Evolutionary conservation across 1,140 invertebrate genomes (phyloP).

Genomic region (Brachionus manjavacas): DNA sequence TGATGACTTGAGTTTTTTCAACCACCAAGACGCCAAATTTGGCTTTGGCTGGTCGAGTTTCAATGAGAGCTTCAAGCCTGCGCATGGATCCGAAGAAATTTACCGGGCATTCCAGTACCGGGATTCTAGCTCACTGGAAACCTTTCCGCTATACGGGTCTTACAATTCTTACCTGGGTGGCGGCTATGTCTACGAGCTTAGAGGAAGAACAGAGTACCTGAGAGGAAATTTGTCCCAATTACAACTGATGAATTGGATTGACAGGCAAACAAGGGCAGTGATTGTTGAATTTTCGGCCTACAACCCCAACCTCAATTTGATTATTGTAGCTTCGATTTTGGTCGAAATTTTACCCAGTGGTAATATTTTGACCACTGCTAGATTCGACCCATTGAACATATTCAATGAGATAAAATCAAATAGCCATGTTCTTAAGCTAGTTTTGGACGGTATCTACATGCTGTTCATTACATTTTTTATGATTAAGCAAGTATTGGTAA

Average conservation of each 20-base stretch:
- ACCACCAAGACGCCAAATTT: conserved; percentile 29
- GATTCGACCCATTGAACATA: conserved; percentile 56
- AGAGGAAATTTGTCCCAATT: conserved; percentile 52
- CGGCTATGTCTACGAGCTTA: conserved; percentile 60
- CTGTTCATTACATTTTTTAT: conserved; percentile 60
- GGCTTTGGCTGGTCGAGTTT: conserved; percentile 43
- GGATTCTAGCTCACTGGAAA: conserved; percentile 53
- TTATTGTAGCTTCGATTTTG: conserved; percentile 58
- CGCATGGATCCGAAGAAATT: neutral
- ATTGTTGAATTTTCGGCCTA: conserved; percentile 63
- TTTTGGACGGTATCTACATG: neutral
- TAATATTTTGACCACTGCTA: conserved; percentile 58
- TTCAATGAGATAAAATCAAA: conserved; percentile 45
- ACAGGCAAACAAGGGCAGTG: conserved; percentile 61
- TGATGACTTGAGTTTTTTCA: neutral
- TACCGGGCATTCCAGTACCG: conserved; percentile 54
- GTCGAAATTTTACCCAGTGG: conserved; percentile 60
- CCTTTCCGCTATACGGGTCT: conserved; percentile 58
- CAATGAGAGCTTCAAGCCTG: conserved; percentile 44
- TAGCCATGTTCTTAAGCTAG: conserved; percentile 48
- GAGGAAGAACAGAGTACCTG: conserved; percentile 54
- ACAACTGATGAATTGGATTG: conserved; percentile 60
- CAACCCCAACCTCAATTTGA: conserved; percentile 64
- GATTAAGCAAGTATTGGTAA: conserved; percentile 51
- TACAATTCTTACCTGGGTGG: conserved; percentile 60